Evolutionary conservation across 2,888 invertebrate genomes (phyloP).

Genomic region (Temnothorax unifasciatus): DNA sequence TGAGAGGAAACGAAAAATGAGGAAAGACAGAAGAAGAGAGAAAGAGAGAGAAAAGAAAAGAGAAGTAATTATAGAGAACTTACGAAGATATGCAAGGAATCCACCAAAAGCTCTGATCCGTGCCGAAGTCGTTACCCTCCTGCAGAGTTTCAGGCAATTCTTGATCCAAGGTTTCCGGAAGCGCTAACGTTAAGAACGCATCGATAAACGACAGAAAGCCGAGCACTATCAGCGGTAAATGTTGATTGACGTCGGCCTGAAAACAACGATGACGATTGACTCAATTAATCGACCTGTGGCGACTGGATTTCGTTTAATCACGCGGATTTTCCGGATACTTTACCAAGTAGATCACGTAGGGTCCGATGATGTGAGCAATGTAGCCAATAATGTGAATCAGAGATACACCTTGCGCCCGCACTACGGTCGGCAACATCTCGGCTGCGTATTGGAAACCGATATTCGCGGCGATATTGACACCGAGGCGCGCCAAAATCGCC

Average conservation of each 20-base stretch:
- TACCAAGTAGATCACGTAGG: slow-evolving; percentile 94
- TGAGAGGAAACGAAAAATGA: neutral
- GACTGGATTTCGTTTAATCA: neutral
- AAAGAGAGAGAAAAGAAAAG: neutral
- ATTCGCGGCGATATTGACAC: slow-evolving; percentile 96
- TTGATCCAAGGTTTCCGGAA: slow-evolving; percentile 95
- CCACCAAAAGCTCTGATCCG: slow-evolving; percentile 93
- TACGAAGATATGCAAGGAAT: slow-evolving; percentile 88
- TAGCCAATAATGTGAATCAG: slow-evolving; percentile 96
- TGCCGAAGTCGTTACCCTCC: slow-evolving; percentile 95
- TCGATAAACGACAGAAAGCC: slow-evolving; percentile 92
- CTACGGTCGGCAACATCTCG: slow-evolving; percentile 95
- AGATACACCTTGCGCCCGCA: slow-evolving; percentile 95
- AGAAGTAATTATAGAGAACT: slow-evolving; percentile 57
- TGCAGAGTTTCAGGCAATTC: slow-evolving; percentile 94
- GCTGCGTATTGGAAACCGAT: slow-evolving; percentile 97
- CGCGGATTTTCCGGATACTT: slow-evolving; percentile 82
- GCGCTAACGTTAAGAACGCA: slow-evolving; percentile 91
- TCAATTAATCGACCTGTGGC: neutral
- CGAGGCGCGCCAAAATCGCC: slow-evolving; percentile 94
- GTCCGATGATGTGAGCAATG: slow-evolving; percentile 93
- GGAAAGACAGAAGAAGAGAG: neutral
- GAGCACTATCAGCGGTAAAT: slow-evolving; percentile 92
- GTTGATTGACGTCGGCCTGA: slow-evolving; percentile 80
- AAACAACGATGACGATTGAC: slow-evolving; percentile 40